phyloP scores from a whole-genome alignment of 1,140 invertebrate genomes.

The Coboldia fuscipes region DNA sequence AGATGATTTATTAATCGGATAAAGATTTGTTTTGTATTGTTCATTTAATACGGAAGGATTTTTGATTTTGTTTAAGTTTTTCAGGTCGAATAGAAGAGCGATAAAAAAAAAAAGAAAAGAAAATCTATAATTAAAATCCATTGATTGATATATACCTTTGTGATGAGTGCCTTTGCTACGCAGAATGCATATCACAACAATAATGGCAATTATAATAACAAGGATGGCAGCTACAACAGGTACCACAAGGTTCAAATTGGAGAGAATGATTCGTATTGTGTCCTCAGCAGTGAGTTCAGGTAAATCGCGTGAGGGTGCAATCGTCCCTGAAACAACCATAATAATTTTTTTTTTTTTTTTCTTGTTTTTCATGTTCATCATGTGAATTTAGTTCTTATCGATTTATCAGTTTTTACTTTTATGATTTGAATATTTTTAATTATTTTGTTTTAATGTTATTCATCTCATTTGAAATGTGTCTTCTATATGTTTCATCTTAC shows the following conservation, averaged over 20 bases:
- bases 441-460: too few species aligned
- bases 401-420: too few species aligned
- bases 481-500: too few species aligned
- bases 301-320: conserved; percentile 71
- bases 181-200: conserved; percentile 76
- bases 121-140: conserved; percentile 11
- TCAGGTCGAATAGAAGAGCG: conserved; percentile 13
- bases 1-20: too few species aligned
- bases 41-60: too few species aligned
- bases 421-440: too few species aligned
- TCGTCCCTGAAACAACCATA: conserved; percentile 61
- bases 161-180: conserved; percentile 54
- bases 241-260: conserved; percentile 80
- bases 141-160: conserved; percentile 43
- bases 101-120: conserved; percentile 11
- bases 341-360: conserved; percentile 5
- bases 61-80: too few species aligned
- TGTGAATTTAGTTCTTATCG: background rate
- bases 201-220: conserved; percentile 76
- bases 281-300: conserved; percentile 54
- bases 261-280: conserved; percentile 59
- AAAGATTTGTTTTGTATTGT: too few species aligned
- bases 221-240: conserved; percentile 79
- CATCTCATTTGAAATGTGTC: too few species aligned
- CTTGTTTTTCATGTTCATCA: conserved; percentile 3